A percentile compares a stretch with the other conserved stretches of the same genome.
These are phyloP conservation scores for Acrocera orbiculus DNA, from an alignment of 2,888 invertebrate species.

Conservation along the genomic window DNA sequence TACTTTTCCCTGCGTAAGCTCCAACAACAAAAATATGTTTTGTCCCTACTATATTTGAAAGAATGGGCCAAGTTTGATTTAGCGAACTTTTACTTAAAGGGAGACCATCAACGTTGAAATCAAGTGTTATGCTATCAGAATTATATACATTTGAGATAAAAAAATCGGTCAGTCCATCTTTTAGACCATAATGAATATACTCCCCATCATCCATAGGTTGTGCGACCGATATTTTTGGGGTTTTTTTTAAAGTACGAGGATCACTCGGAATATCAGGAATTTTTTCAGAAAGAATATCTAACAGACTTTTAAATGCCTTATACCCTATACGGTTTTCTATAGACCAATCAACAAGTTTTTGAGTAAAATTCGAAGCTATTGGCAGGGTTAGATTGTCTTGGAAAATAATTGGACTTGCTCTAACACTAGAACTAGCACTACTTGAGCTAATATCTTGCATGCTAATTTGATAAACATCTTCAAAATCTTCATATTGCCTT, in stretches of 20 bases:
- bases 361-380: too few species aligned
- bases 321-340: too few species aligned
- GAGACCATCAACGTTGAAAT: slow-evolving; percentile 9
- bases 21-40: slow-evolving; percentile 1
- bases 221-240: background rate
- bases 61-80: slow-evolving; percentile 9
- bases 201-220: background rate
- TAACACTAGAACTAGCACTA: too few species aligned
- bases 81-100: slow-evolving; percentile 9
- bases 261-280: background rate
- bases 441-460: too few species aligned
- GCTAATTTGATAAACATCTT: too few species aligned
- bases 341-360: too few species aligned
- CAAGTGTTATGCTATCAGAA: background rate
- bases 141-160: background rate
- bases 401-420: too few species aligned
- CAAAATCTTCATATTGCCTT: too few species aligned
- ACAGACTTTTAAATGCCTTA: too few species aligned
- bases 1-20: background rate
- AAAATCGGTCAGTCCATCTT: background rate
- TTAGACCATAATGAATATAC: background rate
- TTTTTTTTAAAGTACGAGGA: background rate
- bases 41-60: slow-evolving; percentile 7
- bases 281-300: background rate
- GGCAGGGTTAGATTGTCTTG: too few species aligned